Base-by-base conservation (phyloP, 2,888 invertebrate genomes). In the Hoplodrina blanda region DNA sequence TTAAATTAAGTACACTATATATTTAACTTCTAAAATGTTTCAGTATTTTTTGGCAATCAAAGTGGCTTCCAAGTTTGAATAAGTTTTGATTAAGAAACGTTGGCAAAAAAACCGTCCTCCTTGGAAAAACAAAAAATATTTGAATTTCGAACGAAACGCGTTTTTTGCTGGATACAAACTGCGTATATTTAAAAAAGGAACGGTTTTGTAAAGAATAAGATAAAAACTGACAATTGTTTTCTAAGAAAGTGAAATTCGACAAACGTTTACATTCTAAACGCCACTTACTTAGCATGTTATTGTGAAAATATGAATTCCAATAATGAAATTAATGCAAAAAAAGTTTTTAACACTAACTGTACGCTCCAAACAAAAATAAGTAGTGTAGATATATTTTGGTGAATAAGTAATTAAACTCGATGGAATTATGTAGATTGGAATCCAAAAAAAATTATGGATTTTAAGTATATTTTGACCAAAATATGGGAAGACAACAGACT, bases 61-160 rank as follows among this genome's bases (percentile, higher is more conserved):
- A 10, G 2, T 25, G 13, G 8, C 53, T 54, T 53, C 19, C n/a
- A 75, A 73, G 37, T 54, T 53, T 25, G 6, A 4, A n/a, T 50
- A 65, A 72, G 57, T 66, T 72, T 72, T 75, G 72, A 67, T 73
- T 60, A 67, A 4, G 33, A 59, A 75, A 54, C 41, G 57, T 54
- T 67, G 57, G 17, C 50, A 10, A 49, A 56, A n/a, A 67, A 75
- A 17, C 37, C 5, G 41, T 49, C 41, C 2, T 11, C 20, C 20
- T 67, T 54, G 44, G 46, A 52, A 53, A 25, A 57, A 50, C 49
- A 13, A 50, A n/a, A 55, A 52, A 46, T 46, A 10, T 33, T 62
- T 10, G 17, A 3, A 17, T 20, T 33, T 62, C 6, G 17, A 3
- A 17, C 19, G 19, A 41, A 41, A 6, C 4, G 6, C 20, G 59